These are phyloP conservation scores for Thecophora atra DNA, from an alignment of 2,888 invertebrate genomes.

Conservation along the genomic window DNA sequence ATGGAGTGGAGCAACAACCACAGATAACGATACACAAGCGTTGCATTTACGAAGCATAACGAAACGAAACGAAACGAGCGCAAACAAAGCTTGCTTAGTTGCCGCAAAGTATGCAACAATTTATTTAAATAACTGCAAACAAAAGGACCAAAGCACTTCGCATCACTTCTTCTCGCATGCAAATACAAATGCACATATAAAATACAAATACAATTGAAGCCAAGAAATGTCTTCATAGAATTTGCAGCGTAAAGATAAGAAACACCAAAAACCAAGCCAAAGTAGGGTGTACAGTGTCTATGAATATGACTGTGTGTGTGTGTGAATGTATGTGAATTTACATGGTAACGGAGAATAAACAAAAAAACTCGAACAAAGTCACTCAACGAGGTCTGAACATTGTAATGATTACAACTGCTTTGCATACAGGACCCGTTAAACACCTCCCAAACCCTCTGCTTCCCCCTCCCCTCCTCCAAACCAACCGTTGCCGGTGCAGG, in stretches of 20 bases:
- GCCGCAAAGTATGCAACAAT: slow-evolving; percentile 62
- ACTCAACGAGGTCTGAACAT: slow-evolving; percentile 22
- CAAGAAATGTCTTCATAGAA: slow-evolving; percentile 34
- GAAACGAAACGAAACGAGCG: slow-evolving; percentile 23
- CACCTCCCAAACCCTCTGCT: not conserved
- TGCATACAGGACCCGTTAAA: slow-evolving; percentile 20
- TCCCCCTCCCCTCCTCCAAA: not conserved
- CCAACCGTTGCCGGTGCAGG: not conserved
- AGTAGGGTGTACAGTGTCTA: too few relatives aligned
- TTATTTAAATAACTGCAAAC: slow-evolving; percentile 52
- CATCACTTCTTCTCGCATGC: slow-evolving; percentile 32
- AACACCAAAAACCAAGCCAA: slow-evolving; percentile 41
- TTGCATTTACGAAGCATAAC: slow-evolving; percentile 12
- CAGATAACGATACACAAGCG: slow-evolving; percentile 19
- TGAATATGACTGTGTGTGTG: too few relatives aligned
- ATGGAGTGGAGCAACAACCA: slow-evolving; percentile 29
- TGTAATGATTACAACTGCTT: slow-evolving; percentile 33
- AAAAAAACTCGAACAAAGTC: not conserved
- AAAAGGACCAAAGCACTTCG: slow-evolving; percentile 16
- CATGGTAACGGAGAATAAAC: not conserved
- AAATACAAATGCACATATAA: slow-evolving; percentile 37
- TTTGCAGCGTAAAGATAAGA: slow-evolving; percentile 43
- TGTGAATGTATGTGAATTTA: not conserved
- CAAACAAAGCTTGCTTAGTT: slow-evolving; percentile 46
- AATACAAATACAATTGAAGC: slow-evolving; percentile 16